A percentile compares a stretch with the other conserved stretches of the same genome.
These are phyloP conservation scores for Limnephilus auricula DNA, from an alignment of 2,888 invertebrate species.

Conservation along the genomic window DNA sequence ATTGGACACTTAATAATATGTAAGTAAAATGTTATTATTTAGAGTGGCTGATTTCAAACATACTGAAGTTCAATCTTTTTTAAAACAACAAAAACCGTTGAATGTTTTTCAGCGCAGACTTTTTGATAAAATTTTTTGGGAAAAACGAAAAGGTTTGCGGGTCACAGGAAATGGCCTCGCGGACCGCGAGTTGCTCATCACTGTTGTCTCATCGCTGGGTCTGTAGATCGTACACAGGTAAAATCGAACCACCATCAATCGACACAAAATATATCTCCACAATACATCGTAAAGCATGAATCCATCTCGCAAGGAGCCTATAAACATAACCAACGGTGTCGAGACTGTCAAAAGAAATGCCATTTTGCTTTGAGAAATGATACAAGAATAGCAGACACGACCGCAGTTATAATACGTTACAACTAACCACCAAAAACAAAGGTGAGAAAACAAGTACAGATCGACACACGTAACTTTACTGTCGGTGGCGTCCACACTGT, in stretches of 20 bases:
- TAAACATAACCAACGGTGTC: background rate
- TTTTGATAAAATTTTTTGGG: too few relatives aligned
- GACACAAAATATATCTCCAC: background rate
- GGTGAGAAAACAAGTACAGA: background rate
- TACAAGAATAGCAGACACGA: background rate
- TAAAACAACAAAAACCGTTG: too few relatives aligned
- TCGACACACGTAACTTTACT: background rate
- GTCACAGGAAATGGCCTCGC: too few relatives aligned
- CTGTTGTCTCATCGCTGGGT: too few relatives aligned
- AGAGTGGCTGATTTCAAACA: too few relatives aligned
- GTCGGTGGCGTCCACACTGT: too few relatives aligned
- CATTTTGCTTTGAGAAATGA: background rate
- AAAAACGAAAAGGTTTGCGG: too few relatives aligned
- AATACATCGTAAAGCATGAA: background rate
- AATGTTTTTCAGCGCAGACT: too few relatives aligned
- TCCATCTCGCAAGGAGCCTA: background rate
- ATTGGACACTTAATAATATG: too few relatives aligned
- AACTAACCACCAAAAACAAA: background rate
- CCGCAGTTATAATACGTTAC: background rate
- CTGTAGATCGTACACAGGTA: background rate
- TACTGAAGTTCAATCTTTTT: too few relatives aligned
- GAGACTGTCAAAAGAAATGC: background rate
- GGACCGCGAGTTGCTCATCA: too few relatives aligned
- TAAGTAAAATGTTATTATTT: too few relatives aligned
- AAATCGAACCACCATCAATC: background rate